Percentiles rank a stretch among this genome's conserved stretches.
phyloP scores from a whole-genome alignment of 2,113 vertebrate species.

The Hippopotamus amphibius region DNA sequence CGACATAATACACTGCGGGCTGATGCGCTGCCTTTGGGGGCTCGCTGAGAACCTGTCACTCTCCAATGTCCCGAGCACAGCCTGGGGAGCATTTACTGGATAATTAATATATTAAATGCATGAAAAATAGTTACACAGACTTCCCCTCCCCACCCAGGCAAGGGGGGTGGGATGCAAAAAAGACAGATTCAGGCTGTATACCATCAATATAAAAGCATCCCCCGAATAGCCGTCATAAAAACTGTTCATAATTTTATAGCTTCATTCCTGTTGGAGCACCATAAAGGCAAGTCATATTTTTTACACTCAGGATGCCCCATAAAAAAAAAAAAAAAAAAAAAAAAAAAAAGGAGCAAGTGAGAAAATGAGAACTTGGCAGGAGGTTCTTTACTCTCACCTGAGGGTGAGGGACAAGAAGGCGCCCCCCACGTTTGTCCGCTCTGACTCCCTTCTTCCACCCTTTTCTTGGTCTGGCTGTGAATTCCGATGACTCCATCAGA shows the following conservation, averaged over 20 bases:
- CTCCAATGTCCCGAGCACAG: constrained; percentile 97
- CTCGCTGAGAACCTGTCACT: constrained; percentile 97
- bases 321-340: constrained; percentile 84
- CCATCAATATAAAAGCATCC: constrained; percentile 99
- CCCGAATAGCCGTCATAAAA: constrained; percentile 99
- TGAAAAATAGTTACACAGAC: constrained; percentile 99
- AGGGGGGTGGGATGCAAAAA: constrained; percentile 85
- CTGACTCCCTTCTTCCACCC: constrained; percentile 78
- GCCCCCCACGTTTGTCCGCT: constrained; percentile 83
- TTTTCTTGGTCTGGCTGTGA: constrained; percentile 70
- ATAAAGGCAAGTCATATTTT: constrained; percentile 99
- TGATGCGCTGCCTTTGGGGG: constrained; percentile 96
- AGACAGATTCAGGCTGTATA: constrained; percentile 98
- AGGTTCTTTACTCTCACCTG: constrained; percentile 87
- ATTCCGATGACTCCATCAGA: constrained; percentile 82
- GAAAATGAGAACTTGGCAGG: constrained; percentile 81
- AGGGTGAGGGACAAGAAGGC: constrained; percentile 88
- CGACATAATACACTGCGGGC: constrained; percentile 98
- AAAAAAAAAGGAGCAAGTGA: constrained; percentile 20
- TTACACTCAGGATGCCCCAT: constrained; percentile 93
- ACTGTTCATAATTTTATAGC: constrained; percentile 99
- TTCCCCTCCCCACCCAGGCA: constrained; percentile 85
- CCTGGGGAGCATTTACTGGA: constrained; percentile 99
- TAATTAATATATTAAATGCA: constrained; percentile 99
- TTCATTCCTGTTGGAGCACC: constrained; percentile 98